Evolutionary conservation across 2,113 vertebrate species (phyloP).

Genomic region (Sminthopsis crassicaudata): DNA sequence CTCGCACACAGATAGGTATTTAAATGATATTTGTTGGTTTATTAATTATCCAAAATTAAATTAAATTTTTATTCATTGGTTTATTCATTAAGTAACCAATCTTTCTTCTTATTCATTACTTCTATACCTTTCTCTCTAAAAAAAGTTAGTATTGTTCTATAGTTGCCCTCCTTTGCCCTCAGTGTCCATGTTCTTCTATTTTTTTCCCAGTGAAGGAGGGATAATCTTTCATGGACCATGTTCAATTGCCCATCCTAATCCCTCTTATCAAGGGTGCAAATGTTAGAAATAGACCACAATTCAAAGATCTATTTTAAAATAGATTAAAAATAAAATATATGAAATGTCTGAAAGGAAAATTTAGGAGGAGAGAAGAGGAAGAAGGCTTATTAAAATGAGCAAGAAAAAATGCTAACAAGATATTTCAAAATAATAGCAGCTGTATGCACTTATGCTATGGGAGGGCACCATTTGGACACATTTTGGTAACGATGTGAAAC

Average conservation of each 20-base stretch:
- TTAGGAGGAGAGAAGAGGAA: conserved; percentile 47
- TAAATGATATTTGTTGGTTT: no score
- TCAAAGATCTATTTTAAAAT: conserved; percentile 48
- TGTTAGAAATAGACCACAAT: conserved; percentile 25
- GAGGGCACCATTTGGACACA: conserved; percentile 55
- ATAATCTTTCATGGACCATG: background rate
- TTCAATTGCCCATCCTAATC: background rate
- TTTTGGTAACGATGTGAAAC: conserved; percentile 60
- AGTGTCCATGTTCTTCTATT: background rate
- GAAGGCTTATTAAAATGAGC: conserved; percentile 53
- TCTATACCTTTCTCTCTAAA: background rate
- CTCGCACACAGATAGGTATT: background rate
- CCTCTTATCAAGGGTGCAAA: conserved; percentile 5
- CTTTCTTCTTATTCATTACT: background rate
- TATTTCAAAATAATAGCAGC: conserved; percentile 65
- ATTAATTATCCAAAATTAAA: no score
- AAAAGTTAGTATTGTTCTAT: background rate
- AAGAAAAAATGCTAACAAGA: conserved; percentile 55
- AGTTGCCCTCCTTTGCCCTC: background rate
- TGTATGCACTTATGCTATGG: background rate
- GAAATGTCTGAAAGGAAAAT: conserved; percentile 42
- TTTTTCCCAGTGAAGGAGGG: background rate
- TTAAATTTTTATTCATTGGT: background rate
- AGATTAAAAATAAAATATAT: conserved; percentile 54
- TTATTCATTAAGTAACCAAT: background rate